phyloP scores from a whole-genome alignment of 1,140 invertebrate species.

The Paralvinella palmiformis region DNA sequence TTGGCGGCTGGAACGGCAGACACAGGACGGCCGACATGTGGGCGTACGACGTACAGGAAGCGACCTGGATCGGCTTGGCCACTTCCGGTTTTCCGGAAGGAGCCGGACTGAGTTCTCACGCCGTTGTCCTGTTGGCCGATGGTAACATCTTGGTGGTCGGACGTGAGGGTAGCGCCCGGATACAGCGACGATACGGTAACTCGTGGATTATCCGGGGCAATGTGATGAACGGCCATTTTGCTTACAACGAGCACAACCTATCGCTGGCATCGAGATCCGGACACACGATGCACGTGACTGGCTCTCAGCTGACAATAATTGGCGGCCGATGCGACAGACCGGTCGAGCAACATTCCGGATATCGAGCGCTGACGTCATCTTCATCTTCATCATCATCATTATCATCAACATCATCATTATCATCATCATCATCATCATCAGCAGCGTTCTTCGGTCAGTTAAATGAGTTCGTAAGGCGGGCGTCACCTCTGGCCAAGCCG shows the following conservation, averaged over 20 bases:
- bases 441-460: conserved; percentile 3
- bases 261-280: conserved; percentile 43
- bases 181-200: conserved; percentile 38
- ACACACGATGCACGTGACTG: conserved; percentile 33
- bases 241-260: conserved; percentile 31
- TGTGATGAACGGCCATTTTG: conserved; percentile 25
- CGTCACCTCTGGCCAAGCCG: conserved; percentile 28
- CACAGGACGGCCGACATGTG: conserved; percentile 26
- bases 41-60: conserved; percentile 35
- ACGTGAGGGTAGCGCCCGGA: conserved; percentile 41
- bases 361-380: not conserved
- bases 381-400: too few relatives aligned
- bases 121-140: conserved; percentile 29
- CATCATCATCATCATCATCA: too few relatives aligned
- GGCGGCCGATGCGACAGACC: conserved; percentile 42
- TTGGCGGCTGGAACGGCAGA: conserved; percentile 49
- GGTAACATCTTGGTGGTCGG: conserved; percentile 42
- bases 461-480: conserved; percentile 6
- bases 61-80: conserved; percentile 29
- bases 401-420: too few relatives aligned
- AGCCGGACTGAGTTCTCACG: conserved; percentile 45
- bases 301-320: conserved; percentile 31
- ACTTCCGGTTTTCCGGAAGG: conserved; percentile 38
- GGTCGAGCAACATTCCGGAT: conserved; percentile 28
- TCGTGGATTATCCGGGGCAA: conserved; percentile 33